These are phyloP conservation scores for Dicyrtomina minuta DNA, from an alignment of 2,888 invertebrate species.

Conservation along the genomic window DNA sequence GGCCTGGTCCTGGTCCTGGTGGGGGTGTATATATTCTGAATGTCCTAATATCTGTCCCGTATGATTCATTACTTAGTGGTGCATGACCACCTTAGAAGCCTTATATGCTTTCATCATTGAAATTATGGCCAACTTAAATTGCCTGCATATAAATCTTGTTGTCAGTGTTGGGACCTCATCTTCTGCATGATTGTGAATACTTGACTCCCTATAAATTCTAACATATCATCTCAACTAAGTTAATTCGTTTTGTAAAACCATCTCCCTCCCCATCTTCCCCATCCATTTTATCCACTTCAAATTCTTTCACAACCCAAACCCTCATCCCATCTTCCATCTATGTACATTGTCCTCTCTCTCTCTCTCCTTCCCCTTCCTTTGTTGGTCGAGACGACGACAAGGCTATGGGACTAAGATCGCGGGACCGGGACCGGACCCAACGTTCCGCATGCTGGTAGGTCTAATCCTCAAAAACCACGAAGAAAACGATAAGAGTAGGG, in stretches of 20 bases:
- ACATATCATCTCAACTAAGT: constrained; percentile 30
- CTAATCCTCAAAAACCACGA: neutral
- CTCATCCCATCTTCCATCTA: neutral
- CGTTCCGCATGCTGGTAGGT: neutral
- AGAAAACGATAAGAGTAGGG: neutral
- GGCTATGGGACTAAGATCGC: neutral
- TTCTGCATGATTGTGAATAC: constrained; percentile 46
- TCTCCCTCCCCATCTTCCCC: constrained; percentile 13
- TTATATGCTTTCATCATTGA: constrained; percentile 50
- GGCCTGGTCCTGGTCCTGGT: neutral
- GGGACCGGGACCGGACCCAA: neutral
- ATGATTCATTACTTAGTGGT: constrained; percentile 38
- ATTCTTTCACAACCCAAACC: neutral
- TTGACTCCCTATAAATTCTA: constrained; percentile 45
- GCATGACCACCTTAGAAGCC: constrained; percentile 34
- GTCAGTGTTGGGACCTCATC: constrained; percentile 43
- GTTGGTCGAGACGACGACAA: neutral
- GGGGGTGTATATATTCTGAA: constrained; percentile 19
- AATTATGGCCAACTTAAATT: constrained; percentile 53
- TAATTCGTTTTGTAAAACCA: constrained; percentile 37
- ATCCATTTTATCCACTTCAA: constrained; percentile 10
- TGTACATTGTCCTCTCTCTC: neutral
- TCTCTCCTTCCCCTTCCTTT: neutral
- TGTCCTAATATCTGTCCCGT: constrained; percentile 42
- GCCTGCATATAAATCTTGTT: constrained; percentile 52